Evolutionary conservation across 2,888 invertebrate genomes (phyloP).

Genomic region (Aleiodes testaceus): DNA sequence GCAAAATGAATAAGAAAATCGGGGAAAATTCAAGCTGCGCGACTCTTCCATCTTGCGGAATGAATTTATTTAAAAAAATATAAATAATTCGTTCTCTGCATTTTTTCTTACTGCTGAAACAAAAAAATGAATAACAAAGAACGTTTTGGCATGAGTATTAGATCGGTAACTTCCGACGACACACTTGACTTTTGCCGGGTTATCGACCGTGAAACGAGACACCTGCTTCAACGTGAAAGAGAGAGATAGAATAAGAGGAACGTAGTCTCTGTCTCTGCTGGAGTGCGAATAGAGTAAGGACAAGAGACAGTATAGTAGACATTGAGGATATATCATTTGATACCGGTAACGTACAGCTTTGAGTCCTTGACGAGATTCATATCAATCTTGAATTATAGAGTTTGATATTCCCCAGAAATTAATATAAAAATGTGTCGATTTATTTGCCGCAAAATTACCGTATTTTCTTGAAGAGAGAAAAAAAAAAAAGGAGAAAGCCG

Average conservation of each 20-base stretch:
- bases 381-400: slow-evolving; percentile 9
- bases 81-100: not conserved
- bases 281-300: slow-evolving; percentile 26
- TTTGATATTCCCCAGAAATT: not conserved
- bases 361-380: slow-evolving; percentile 18
- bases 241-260: slow-evolving; percentile 29
- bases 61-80: slow-evolving; percentile 39
- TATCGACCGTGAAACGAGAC: slow-evolving; percentile 58
- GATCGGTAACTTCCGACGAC: slow-evolving; percentile 56
- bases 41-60: not conserved
- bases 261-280: slow-evolving; percentile 4
- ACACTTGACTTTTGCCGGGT: slow-evolving; percentile 57
- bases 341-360: slow-evolving; percentile 12
- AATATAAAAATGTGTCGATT: too few relatives aligned
- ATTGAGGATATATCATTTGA: slow-evolving; percentile 3
- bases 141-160: slow-evolving; percentile 48
- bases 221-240: slow-evolving; percentile 51
- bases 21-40: not conserved
- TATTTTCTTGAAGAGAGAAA: too few relatives aligned
- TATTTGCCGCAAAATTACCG: too few relatives aligned
- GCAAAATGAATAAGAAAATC: slow-evolving; percentile 1
- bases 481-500: not conserved
- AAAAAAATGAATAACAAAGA: slow-evolving; percentile 27
- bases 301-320: slow-evolving; percentile 26
- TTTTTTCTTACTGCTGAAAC: too few relatives aligned